Evolutionary conservation across 2,888 invertebrate species (phyloP).

Genomic region (Caenorhabditis wallacei): DNA sequence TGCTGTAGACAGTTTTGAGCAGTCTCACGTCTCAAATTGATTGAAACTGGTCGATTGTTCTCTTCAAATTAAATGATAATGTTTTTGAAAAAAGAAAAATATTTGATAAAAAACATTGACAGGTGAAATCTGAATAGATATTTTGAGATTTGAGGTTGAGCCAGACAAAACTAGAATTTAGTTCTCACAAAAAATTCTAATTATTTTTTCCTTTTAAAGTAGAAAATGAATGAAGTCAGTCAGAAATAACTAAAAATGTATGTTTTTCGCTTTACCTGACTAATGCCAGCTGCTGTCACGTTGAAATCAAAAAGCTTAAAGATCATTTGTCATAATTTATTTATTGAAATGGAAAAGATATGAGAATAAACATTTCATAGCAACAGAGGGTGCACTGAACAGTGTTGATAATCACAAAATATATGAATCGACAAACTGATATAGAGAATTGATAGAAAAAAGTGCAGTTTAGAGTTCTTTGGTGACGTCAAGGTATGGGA

Average conservation of each 20-base stretch:
- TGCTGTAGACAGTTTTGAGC: background rate
- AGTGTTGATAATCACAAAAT: background rate
- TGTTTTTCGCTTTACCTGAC: background rate
- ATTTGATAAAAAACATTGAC: no score
- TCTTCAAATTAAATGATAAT: background rate
- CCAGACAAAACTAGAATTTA: no score
- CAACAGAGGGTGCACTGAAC: conserved; percentile 6
- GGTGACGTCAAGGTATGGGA: conserved; percentile 1
- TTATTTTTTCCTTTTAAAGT: no score
- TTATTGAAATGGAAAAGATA: background rate
- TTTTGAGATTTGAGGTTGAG: no score
- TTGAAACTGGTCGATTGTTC: background rate
- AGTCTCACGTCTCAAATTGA: conserved; percentile 2
- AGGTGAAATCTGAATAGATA: no score
- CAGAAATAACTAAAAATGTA: background rate
- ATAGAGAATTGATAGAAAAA: background rate
- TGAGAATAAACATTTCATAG: conserved; percentile 9
- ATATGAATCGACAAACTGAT: background rate
- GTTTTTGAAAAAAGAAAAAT: no score
- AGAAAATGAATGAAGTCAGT: background rate
- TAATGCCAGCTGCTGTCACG: background rate
- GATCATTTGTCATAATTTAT: conserved; percentile 7
- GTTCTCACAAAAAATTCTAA: no score
- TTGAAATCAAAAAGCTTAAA: background rate
- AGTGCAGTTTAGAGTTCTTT: background rate